Conservation (phyloP, 53 echinoderm and acorn worm species). For the Antedon mediterranea region DNA sequence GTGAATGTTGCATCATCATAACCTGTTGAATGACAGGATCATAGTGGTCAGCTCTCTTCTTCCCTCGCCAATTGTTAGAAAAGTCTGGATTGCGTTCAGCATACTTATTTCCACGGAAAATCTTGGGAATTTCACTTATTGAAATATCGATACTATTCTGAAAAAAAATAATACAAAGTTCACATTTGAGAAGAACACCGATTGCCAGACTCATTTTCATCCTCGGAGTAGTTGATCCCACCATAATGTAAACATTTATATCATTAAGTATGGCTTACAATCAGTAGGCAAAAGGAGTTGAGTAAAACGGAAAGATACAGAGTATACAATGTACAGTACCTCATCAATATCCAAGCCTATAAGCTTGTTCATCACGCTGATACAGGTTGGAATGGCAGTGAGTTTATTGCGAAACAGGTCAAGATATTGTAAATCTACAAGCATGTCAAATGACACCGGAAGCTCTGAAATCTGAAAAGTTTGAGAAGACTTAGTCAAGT, state of each 20-base stretch:
- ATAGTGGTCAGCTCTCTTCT: slow-evolving; percentile 3
- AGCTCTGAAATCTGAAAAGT: slow-evolving; percentile 37
- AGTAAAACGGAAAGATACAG: no score
- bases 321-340: no score
- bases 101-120: slow-evolving; percentile 27
- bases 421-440: slow-evolving; percentile 34
- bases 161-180: neutral
- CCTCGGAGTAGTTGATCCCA: no score
- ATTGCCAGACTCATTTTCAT: no score
- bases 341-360: slow-evolving; percentile 52
- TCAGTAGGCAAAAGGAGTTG: no score
- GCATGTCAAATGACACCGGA: slow-evolving; percentile 37
- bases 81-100: slow-evolving; percentile 19
- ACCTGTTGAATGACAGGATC: neutral
- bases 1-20: no score
- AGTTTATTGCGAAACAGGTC: slow-evolving; percentile 70
- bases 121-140: slow-evolving; percentile 19
- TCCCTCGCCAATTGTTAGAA: slow-evolving; percentile 36
- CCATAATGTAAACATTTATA: no score
- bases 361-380: slow-evolving; percentile 36
- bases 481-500: neutral
- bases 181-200: no score
- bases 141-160: slow-evolving; percentile 47
- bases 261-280: no score
- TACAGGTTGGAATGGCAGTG: slow-evolving; percentile 28